Percentiles rank a stretch among this genome's conserved stretches.
phyloP scores from a whole-genome alignment of 2,113 vertebrate genomes.

The Fukomys damarensis region DNA sequence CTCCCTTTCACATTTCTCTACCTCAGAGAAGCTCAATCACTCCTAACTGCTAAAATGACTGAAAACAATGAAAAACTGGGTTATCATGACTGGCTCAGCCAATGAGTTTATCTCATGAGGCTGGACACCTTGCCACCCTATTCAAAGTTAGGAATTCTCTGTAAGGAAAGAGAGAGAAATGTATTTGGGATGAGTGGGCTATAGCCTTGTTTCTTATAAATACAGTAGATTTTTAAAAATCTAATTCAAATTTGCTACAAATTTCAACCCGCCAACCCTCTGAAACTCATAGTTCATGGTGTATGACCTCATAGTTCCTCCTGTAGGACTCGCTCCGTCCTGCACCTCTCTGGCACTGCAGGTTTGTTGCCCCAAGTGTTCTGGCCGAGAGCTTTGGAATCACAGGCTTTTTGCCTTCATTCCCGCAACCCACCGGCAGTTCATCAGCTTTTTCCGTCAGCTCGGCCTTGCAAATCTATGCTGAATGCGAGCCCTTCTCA shows the following conservation, averaged over 20 bases:
- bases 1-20: not conserved
- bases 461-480: too few species aligned
- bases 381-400: not conserved
- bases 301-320: not conserved
- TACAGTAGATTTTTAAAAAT: not conserved
- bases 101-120: accelerated
- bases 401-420: not conserved
- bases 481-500: too few species aligned
- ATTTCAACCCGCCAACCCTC: not conserved
- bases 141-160: not conserved
- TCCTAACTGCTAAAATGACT: not conserved
- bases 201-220: conserved; percentile 14
- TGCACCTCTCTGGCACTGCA: not conserved
- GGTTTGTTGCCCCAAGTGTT: not conserved
- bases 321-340: not conserved
- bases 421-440: not conserved
- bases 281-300: not conserved
- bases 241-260: not conserved
- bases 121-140: not conserved
- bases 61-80: not conserved
- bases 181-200: not conserved
- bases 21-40: not conserved
- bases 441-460: not conserved
- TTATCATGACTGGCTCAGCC: not conserved
- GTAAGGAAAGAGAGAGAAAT: not conserved